These are phyloP conservation scores for Picus viridis DNA, from an alignment of 2,797 vertebrate species.

Conservation along the genomic window DNA sequence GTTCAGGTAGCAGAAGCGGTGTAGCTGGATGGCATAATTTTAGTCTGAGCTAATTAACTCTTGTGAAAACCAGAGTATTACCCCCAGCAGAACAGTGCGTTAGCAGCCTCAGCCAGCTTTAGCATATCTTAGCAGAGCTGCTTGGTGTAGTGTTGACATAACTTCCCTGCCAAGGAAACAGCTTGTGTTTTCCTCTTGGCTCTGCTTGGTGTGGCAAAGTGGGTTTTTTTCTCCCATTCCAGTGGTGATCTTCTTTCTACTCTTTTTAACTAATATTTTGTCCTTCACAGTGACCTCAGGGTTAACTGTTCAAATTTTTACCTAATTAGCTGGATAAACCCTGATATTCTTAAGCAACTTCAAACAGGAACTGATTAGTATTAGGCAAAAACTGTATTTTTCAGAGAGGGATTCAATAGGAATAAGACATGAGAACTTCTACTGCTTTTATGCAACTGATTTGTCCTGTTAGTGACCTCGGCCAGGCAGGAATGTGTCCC, in stretches of 20 bases:
- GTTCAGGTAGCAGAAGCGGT: background rate
- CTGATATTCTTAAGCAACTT: slow-evolving; percentile 3
- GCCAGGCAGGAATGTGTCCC: slow-evolving; percentile 39
- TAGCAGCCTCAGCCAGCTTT: background rate
- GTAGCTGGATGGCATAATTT: background rate
- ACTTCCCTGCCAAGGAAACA: background rate
- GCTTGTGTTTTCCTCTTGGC: background rate
- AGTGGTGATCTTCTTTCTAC: background rate
- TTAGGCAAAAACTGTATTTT: background rate
- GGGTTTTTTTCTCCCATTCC: background rate
- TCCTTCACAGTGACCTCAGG: background rate
- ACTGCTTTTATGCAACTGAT: background rate
- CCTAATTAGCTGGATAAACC: slow-evolving; percentile 7
- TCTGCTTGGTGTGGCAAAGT: background rate
- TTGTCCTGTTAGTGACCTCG: slow-evolving; percentile 54
- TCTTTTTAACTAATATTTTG: background rate
- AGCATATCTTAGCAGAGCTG: background rate
- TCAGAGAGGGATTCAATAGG: background rate
- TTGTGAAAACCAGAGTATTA: background rate
- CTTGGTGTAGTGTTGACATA: background rate
- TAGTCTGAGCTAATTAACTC: background rate
- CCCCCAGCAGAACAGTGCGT: background rate
- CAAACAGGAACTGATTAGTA: background rate
- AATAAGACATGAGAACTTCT: slow-evolving; percentile 4
- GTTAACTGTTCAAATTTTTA: slow-evolving; percentile 9